These are phyloP conservation scores for Octodon degus DNA, from an alignment of 2,113 vertebrate species.

Conservation along the genomic window DNA sequence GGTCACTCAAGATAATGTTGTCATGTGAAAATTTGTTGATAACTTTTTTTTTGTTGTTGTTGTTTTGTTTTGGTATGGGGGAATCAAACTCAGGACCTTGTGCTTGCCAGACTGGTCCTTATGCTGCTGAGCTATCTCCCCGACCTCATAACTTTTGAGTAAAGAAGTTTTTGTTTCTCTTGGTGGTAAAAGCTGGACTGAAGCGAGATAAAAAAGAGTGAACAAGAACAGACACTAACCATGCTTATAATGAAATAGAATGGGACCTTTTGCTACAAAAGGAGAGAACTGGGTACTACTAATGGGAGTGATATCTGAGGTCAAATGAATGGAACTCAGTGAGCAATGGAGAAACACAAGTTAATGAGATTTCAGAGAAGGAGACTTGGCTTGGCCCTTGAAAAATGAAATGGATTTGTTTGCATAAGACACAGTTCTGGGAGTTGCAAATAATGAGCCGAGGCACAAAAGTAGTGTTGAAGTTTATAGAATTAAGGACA, in stretches of 20 bases:
- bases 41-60: no score
- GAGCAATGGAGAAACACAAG: conserved; percentile 19
- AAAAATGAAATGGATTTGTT: neutral
- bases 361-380: neutral
- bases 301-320: neutral
- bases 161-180: neutral
- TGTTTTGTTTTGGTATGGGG: no score
- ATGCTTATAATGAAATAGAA: neutral
- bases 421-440: neutral
- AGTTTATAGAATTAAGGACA: neutral
- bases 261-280: neutral
- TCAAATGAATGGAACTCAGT: neutral
- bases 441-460: neutral
- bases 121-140: no score
- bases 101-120: no score
- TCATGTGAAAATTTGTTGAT: neutral
- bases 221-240: neutral
- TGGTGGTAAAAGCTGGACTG: neutral
- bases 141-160: neutral
- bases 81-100: no score
- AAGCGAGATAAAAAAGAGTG: neutral
- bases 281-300: neutral
- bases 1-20: neutral
- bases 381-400: conserved; percentile 10
- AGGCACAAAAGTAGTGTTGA: neutral